Base-by-base conservation (phyloP, 2,888 invertebrate species). In the Drosophila recens region DNA sequence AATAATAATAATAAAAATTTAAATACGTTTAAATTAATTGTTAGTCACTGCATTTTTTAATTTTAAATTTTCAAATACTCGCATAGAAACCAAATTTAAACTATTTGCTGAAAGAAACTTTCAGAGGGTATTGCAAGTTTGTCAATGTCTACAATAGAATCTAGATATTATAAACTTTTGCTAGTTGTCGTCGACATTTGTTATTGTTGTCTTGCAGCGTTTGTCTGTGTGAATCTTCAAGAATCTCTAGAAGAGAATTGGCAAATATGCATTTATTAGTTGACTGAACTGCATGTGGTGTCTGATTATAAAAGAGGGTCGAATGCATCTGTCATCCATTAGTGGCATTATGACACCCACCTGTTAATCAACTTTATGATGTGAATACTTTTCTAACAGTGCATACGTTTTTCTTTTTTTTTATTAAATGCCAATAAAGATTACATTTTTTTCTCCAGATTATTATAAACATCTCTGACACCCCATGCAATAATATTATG, bases 321-420 rank as follows among this genome's bases (percentile, higher is more conserved):
- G 52, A 67, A 59, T 67, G 48, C 69, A 53, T 67, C 38, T 59
- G 68, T 61, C 56, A 62, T 38, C 43, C 59, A 42, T 52, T 56
- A 62, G 23, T 48, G 40, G 13, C 33, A 5, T 23, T 46, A 2
- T 17, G 68, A 48, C 68, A 67, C 69, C 69, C 61, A 70, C 54
- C 53, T 67, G 69, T 48, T 53, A 48, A 62, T 57, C 15, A 42
- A 23, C 30, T 49, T 57, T 58, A 42, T 27, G 52, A 36, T 63
- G 36, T 2, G 68, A 38, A 56, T 17, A n/a, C 23, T 52, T 45
- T 11, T 2, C 61, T 23, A 52, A 61, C 51, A 43, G 42, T 43
- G 23, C 33, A 9, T 8, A 20, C 13, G 6, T 23, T 15, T 43
- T n/a, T 42, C 2, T 8, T 17, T 10, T 10, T 30, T 30, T 46